Percentiles rank a stretch among this genome's conserved stretches.
Evolutionary conservation across 2,113 vertebrate species (phyloP).

Genomic region (Passer montanus): DNA sequence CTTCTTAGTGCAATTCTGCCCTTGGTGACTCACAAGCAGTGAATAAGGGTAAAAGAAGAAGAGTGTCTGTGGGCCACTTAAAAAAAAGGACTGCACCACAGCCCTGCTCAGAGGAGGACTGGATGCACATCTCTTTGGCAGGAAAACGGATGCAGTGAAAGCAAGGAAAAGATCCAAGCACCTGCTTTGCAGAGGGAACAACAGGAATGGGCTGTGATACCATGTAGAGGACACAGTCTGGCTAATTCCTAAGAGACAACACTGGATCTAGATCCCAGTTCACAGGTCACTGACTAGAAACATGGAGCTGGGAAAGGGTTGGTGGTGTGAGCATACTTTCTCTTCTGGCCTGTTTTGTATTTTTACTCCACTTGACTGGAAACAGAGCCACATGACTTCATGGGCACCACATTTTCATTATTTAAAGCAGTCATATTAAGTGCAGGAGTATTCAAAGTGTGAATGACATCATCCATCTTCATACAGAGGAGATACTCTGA

Average conservation of each 20-base stretch:
- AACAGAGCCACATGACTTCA: constrained; percentile 7
- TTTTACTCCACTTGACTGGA: not conserved
- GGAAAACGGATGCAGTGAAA: not conserved
- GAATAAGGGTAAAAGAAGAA: not conserved
- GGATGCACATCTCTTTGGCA: not conserved
- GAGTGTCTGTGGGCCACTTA: not conserved
- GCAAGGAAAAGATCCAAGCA: not conserved
- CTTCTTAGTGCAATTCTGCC: not conserved
- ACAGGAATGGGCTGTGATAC: not conserved
- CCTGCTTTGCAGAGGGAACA: not conserved
- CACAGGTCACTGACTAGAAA: not conserved
- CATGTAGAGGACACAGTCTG: not conserved
- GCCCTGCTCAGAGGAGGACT: not conserved
- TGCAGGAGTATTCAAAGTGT: not conserved
- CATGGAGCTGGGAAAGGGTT: not conserved
- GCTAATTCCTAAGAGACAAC: not conserved
- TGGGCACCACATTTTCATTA: not conserved
- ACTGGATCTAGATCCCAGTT: not conserved
- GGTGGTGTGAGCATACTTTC: not conserved
- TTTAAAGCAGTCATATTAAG: not conserved
- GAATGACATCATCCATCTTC: constrained; percentile 12
- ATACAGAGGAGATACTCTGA: not conserved
- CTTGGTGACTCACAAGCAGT: not conserved
- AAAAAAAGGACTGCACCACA: not conserved
- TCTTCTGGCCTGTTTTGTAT: not conserved